phyloP scores from a whole-genome alignment of 2,113 vertebrate species.

The Empidonax traillii region DNA sequence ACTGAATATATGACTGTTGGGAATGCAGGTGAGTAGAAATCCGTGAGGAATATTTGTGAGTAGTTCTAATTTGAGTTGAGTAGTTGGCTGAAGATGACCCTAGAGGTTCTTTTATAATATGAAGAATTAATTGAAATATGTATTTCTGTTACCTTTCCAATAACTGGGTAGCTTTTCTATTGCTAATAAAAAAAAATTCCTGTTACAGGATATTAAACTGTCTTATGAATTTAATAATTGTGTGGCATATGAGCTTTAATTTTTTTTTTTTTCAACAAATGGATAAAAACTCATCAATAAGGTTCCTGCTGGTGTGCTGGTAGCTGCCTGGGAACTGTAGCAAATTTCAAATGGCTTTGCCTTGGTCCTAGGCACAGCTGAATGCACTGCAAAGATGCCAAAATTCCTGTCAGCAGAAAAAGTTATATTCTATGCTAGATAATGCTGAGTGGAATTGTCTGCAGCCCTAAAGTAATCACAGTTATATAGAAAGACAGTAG shows the following conservation, averaged over 20 bases:
- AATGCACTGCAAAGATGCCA: not conserved
- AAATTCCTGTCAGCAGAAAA: not conserved
- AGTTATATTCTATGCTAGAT: not conserved
- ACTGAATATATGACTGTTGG: not conserved
- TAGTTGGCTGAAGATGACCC: not conserved
- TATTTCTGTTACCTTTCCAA: slow-evolving; percentile 41
- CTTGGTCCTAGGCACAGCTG: not conserved
- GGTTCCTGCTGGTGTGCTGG: not conserved
- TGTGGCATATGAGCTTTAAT: not conserved
- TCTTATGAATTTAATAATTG: not conserved
- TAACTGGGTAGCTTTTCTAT: slow-evolving; percentile 5
- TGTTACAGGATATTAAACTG: slow-evolving; percentile 32
- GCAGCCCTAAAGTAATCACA: not conserved
- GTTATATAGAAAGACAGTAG: not conserved
- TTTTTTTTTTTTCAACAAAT: not conserved
- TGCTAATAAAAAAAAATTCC: slow-evolving; percentile 35
- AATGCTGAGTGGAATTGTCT: not conserved
- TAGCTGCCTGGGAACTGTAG: not conserved
- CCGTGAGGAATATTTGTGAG: not conserved
- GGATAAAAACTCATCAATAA: not conserved
- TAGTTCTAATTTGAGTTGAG: slow-evolving; percentile 13
- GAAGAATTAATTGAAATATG: slow-evolving; percentile 57
- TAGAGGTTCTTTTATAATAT: slow-evolving; percentile 6
- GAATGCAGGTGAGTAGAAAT: not conserved
- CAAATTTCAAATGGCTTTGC: not conserved